These are phyloP conservation scores for Falcunculus frontatus DNA, from an alignment of 2,113 vertebrate genomes.

Conservation along the genomic window DNA sequence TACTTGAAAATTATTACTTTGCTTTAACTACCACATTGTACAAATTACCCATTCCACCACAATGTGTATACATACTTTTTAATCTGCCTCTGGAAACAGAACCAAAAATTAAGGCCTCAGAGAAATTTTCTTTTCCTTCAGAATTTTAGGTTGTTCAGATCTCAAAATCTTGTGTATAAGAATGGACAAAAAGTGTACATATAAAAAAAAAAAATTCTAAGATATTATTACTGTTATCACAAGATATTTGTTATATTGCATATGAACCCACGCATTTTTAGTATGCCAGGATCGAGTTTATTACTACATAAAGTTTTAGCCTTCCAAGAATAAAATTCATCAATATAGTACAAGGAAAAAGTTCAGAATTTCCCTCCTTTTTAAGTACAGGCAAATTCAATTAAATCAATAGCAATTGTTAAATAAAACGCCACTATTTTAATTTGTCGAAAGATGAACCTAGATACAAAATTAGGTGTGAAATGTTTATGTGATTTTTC, in stretches of 20 bases:
- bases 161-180: background rate
- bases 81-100: background rate
- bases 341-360: background rate
- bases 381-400: background rate
- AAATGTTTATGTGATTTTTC: background rate
- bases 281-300: background rate
- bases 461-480: background rate
- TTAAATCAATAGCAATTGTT: background rate
- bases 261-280: background rate
- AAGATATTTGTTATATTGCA: background rate
- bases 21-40: background rate
- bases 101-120: background rate
- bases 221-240: background rate
- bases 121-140: background rate
- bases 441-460: background rate
- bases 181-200: background rate
- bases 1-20: background rate
- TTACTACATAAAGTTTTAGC: background rate
- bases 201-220: background rate
- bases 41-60: background rate
- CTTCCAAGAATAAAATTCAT: background rate
- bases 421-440: background rate
- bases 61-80: background rate
- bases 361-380: background rate
- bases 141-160: background rate